A percentile compares a stretch with the other conserved stretches of the same genome.
phyloP scores from a whole-genome alignment of 1,140 invertebrate genomes.

The Alviniconcha marisindica region DNA sequence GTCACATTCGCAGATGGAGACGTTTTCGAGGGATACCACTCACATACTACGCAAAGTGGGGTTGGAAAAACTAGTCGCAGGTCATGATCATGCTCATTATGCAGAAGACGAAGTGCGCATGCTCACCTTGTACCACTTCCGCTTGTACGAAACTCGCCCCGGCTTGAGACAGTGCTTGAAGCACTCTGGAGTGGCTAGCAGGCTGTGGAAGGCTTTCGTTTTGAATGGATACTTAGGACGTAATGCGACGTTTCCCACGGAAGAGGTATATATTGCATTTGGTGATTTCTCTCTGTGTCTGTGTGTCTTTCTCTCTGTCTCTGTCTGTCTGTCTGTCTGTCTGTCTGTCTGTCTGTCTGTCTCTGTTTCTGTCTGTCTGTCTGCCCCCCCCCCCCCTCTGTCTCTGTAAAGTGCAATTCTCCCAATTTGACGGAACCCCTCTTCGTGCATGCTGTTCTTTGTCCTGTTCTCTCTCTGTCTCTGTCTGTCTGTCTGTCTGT shows the following conservation, averaged over 20 bases:
- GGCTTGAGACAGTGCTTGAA: constrained; percentile 25
- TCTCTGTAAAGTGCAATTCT: too few species aligned
- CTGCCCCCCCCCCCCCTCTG: neutral
- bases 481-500: neutral
- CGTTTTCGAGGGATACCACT: constrained; percentile 37
- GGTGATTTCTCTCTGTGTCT: neutral
- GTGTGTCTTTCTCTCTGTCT: neutral
- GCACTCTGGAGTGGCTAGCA: constrained; percentile 25
- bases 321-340: neutral
- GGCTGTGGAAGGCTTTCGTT: constrained; percentile 46
- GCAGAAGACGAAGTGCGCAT: constrained; percentile 43
- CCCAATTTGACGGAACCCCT: too few species aligned
- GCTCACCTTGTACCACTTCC: constrained; percentile 44
- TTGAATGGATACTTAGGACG: constrained; percentile 41
- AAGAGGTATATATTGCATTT: too few species aligned
- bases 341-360: neutral
- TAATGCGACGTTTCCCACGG: constrained; percentile 31
- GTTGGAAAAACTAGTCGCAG: constrained; percentile 26
- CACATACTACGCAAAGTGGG: constrained; percentile 31
- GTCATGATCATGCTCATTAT: neutral
- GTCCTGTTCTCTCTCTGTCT: neutral
- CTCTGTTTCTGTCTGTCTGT: neutral
- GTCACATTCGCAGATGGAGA: constrained; percentile 33
- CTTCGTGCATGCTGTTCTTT: too few species aligned
- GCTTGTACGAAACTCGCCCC: constrained; percentile 1